Evolutionary conservation across 2,888 invertebrate species (phyloP).

Genomic region (Serrognathus titanus): DNA sequence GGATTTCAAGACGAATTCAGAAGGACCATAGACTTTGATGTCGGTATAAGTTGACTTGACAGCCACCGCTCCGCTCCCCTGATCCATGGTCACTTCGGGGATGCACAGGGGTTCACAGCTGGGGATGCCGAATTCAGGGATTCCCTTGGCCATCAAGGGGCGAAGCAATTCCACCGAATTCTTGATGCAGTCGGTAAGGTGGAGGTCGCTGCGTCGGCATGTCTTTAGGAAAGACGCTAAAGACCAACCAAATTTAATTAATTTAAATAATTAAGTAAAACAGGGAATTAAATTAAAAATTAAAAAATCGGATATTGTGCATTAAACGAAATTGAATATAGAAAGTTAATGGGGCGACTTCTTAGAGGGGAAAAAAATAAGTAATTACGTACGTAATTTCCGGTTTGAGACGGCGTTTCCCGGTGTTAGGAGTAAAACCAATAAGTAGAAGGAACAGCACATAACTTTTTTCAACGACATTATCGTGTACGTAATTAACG

Average conservation of each 20-base stretch:
- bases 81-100: slow-evolving; percentile 60
- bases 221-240: slow-evolving; percentile 62
- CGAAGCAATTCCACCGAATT: slow-evolving; percentile 60
- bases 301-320: too few relatives aligned
- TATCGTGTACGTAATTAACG: too few relatives aligned
- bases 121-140: slow-evolving; percentile 61
- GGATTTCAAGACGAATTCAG: slow-evolving; percentile 56
- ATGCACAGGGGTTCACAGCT: slow-evolving; percentile 62
- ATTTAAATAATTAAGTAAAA: not conserved
- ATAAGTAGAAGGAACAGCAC: too few relatives aligned
- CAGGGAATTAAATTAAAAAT: too few relatives aligned
- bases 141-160: slow-evolving; percentile 58
- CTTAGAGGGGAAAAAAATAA: too few relatives aligned
- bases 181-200: slow-evolving; percentile 58
- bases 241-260: not conserved
- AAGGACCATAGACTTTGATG: slow-evolving; percentile 60
- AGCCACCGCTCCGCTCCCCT: slow-evolving; percentile 59
- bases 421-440: too few relatives aligned
- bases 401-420: too few relatives aligned
- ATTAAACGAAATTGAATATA: too few relatives aligned
- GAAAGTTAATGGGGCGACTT: too few relatives aligned
- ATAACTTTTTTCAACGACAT: too few relatives aligned
- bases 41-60: slow-evolving; percentile 59
- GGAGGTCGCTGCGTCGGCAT: slow-evolving; percentile 57
- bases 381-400: too few relatives aligned